Evolutionary conservation across 2,797 vertebrate genomes (phyloP).

Genomic region (Leuciscus waleckii): DNA sequence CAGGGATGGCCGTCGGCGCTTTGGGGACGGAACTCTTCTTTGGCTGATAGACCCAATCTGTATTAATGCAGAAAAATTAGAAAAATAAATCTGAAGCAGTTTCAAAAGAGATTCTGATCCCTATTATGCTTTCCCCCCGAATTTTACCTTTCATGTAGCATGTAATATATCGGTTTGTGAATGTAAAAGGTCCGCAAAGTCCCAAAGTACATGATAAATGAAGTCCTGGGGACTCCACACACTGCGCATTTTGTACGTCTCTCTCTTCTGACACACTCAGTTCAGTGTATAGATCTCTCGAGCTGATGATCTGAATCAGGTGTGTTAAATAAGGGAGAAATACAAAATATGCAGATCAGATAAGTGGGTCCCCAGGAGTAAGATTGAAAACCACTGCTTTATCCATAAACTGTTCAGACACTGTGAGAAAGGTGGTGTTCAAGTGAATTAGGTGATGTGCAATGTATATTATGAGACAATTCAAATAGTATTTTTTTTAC

Average conservation of each 20-base stretch:
- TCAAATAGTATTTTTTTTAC: too few relatives aligned
- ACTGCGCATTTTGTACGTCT: background rate
- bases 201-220: background rate
- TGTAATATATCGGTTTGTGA: background rate
- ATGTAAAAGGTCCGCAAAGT: background rate
- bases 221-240: background rate
- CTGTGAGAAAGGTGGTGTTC: too few relatives aligned
- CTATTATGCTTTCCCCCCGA: background rate
- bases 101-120: background rate
- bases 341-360: too few relatives aligned
- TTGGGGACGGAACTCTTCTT: slow-evolving; percentile 72
- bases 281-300: background rate
- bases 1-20: slow-evolving; percentile 64
- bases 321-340: background rate
- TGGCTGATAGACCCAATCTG: slow-evolving; percentile 86
- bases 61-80: background rate
- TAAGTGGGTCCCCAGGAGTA: too few relatives aligned
- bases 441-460: too few relatives aligned
- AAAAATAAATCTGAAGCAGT: background rate
- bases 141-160: background rate
- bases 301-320: background rate
- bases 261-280: background rate
- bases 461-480: too few relatives aligned
- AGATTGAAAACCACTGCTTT: too few relatives aligned
- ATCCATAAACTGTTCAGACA: too few relatives aligned